Evolutionary conservation across 2,113 vertebrate species (phyloP).

Genomic region (Dissostichus mawsoni): DNA sequence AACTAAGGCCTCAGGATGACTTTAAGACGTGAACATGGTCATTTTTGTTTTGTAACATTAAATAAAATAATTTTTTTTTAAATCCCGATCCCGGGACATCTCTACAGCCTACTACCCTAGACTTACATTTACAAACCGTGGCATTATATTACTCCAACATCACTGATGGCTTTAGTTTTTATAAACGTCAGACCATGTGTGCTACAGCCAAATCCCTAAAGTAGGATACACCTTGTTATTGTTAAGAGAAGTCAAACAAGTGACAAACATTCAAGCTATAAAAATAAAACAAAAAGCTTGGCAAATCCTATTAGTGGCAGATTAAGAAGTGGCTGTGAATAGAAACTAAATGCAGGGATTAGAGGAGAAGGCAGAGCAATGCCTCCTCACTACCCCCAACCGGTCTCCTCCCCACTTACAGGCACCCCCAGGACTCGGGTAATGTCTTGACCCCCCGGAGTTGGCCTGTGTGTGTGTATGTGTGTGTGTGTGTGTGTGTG

Average conservation of each 20-base stretch:
- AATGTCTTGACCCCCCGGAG: neutral
- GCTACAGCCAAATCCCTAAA: neutral
- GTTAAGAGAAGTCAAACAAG: conserved; percentile 22
- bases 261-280: conserved; percentile 35
- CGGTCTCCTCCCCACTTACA: conserved; percentile 38
- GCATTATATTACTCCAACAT: neutral
- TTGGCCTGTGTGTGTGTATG: neutral
- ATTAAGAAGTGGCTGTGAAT: conserved; percentile 77
- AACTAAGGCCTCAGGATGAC: no score
- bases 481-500: neutral
- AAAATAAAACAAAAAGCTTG: conserved; percentile 57
- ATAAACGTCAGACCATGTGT: neutral
- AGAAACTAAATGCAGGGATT: conserved; percentile 81
- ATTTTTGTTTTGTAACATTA: no score
- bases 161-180: neutral
- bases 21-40: no score
- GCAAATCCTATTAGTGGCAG: conserved; percentile 78
- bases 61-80: no score
- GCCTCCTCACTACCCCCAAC: conserved; percentile 36
- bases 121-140: no score
- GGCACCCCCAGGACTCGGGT: conserved; percentile 33
- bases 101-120: neutral
- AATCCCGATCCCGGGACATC: no score
- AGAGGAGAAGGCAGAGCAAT: conserved; percentile 49
- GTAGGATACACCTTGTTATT: neutral